A percentile compares a stretch with the other conserved stretches of the same genome.
phyloP scores from a whole-genome alignment of 23 tunicate genomes.

The Ascidia mentula region DNA sequence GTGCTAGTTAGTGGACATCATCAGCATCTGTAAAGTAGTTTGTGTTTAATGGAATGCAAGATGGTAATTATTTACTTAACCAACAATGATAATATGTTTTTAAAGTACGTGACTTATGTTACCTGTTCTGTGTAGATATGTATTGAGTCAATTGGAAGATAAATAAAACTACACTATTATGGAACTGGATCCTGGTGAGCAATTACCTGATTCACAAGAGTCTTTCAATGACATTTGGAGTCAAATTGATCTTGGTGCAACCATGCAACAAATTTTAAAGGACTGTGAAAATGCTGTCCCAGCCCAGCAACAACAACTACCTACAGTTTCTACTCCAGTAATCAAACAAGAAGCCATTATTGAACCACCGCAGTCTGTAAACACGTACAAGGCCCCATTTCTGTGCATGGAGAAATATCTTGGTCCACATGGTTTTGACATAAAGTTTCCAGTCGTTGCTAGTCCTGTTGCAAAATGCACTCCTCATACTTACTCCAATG shows the following conservation, averaged over 20 bases:
- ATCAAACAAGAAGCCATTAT: no score
- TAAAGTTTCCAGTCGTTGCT: conserved; percentile 20
- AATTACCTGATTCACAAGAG: not conserved
- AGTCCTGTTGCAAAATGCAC: conserved; percentile 37
- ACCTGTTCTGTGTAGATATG: no score
- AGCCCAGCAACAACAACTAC: not conserved
- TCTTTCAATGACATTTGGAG: conserved; percentile 13
- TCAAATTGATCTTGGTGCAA: not conserved
- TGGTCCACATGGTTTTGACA: conserved; percentile 29
- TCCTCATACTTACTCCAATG: conserved; percentile 25
- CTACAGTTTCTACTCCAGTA: not conserved
- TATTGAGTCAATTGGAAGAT: no score
- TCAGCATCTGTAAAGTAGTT: no score
- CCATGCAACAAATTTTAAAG: not conserved
- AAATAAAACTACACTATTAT: no score
- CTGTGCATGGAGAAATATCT: conserved; percentile 14
- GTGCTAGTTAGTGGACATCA: no score
- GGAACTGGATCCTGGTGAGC: not conserved
- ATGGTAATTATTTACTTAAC: no score
- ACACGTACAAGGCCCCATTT: not conserved
- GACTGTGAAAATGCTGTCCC: not conserved
- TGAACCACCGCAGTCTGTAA: not conserved
- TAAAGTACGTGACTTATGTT: no score
- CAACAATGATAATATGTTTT: no score
- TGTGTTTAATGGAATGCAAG: no score